These are phyloP conservation scores for Eilema griseolum DNA, from an alignment of 2,888 invertebrate species.

Conservation along the genomic window DNA sequence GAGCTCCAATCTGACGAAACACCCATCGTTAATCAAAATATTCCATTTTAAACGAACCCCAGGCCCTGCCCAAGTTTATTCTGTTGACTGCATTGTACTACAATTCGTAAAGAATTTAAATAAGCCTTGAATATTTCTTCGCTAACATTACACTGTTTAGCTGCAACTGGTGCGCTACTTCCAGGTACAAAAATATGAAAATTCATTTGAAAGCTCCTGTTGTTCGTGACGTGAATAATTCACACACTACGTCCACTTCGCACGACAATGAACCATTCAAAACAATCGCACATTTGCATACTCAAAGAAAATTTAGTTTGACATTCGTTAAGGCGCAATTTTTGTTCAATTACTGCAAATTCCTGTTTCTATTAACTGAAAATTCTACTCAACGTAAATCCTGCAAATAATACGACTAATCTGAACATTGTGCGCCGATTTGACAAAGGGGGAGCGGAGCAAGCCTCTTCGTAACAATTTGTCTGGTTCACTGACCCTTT, in stretches of 20 bases:
- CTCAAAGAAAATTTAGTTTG: slow-evolving; percentile 57
- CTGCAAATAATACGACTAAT: slow-evolving; percentile 74
- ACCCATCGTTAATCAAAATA: slow-evolving; percentile 61
- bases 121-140: slow-evolving; percentile 23
- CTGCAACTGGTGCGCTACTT: slow-evolving; percentile 34
- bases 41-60: slow-evolving; percentile 46
- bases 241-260: slow-evolving; percentile 53
- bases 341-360: slow-evolving; percentile 64
- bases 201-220: slow-evolving; percentile 58
- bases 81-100: slow-evolving; percentile 17
- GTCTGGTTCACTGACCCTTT: slow-evolving; percentile 76
- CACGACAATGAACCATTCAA: slow-evolving; percentile 55
- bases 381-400: slow-evolving; percentile 66
- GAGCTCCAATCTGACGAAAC: slow-evolving; percentile 57
- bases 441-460: slow-evolving; percentile 65
- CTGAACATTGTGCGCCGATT: slow-evolving; percentile 63
- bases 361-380: slow-evolving; percentile 57
- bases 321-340: slow-evolving; percentile 65
- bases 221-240: slow-evolving; percentile 62
- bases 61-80: slow-evolving; percentile 25
- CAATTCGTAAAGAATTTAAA: slow-evolving; percentile 24
- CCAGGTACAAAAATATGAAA: slow-evolving; percentile 52
- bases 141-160: slow-evolving; percentile 31
- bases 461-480: slow-evolving; percentile 70
- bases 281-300: slow-evolving; percentile 65